Evolutionary conservation across 1,140 invertebrate genomes (phyloP).

Genomic region (Drosophila littoralis): DNA sequence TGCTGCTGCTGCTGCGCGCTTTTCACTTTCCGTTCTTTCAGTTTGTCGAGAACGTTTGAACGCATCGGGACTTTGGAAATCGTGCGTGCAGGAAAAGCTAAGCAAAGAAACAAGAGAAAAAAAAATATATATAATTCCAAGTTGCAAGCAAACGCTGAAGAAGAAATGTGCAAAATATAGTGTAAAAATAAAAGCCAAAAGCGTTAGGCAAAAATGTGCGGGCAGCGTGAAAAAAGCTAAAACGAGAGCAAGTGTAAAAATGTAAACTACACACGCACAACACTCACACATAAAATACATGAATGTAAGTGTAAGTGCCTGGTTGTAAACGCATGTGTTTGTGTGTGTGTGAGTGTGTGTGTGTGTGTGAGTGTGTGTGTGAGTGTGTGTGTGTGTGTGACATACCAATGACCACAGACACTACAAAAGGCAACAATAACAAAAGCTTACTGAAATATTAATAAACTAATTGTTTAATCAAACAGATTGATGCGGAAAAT

Average conservation of each 20-base stretch:
- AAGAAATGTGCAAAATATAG: conserved; percentile 58
- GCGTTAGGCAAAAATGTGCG: conserved; percentile 61
- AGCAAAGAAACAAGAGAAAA: conserved; percentile 18
- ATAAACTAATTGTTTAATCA: conserved; percentile 65
- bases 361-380: conserved; percentile 5
- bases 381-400: conserved; percentile 35
- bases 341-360: conserved; percentile 5
- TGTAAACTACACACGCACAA: conserved; percentile 49
- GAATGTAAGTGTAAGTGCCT: conserved; percentile 50
- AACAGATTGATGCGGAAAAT: conserved; percentile 67
- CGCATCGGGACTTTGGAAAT: conserved; percentile 55
- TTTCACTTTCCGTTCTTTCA: conserved; percentile 72
- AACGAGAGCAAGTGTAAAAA: conserved; percentile 58
- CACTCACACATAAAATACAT: conserved; percentile 32
- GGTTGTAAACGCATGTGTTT: conserved; percentile 33
- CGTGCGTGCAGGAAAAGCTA: conserved; percentile 57
- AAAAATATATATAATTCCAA: conserved; percentile 40
- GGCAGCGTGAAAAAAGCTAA: conserved; percentile 56
- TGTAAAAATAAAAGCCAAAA: conserved; percentile 46
- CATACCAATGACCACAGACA: conserved; percentile 50
- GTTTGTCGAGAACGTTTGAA: conserved; percentile 82
- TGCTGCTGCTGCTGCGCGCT: conserved; percentile 57
- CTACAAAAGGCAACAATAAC: conserved; percentile 31
- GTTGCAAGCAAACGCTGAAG: conserved; percentile 36
- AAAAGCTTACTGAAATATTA: conserved; percentile 31